Evolutionary conservation across 2,113 vertebrate species (phyloP).

Genomic region (Stercorarius parasiticus): DNA sequence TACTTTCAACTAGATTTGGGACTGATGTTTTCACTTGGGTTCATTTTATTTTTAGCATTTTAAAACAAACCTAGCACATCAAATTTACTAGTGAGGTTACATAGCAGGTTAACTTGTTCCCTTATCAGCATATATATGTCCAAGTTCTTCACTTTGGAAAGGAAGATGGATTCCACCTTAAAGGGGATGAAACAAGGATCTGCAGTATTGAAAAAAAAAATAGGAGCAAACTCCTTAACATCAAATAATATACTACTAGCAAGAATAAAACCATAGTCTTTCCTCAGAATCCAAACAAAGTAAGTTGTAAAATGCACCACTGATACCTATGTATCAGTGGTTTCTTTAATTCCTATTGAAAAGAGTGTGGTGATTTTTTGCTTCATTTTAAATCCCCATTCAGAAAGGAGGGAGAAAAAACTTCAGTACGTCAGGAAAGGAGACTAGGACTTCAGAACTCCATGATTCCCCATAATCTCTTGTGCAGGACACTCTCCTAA

Average conservation of each 20-base stretch:
- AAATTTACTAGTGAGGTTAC: neutral
- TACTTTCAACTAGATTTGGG: neutral
- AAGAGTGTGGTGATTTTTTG: neutral
- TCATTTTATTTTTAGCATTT: constrained; percentile 29
- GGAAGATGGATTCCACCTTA: neutral
- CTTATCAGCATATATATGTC: neutral
- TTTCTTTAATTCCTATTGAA: neutral
- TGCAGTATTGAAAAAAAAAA: neutral
- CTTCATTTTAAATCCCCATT: neutral
- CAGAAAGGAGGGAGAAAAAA: neutral
- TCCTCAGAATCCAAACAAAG: neutral
- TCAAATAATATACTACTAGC: neutral
- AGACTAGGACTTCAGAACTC: neutral
- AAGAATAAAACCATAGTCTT: neutral
- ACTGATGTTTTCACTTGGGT: neutral
- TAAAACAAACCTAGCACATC: neutral
- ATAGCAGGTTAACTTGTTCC: neutral
- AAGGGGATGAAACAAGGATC: neutral
- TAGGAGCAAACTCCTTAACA: neutral
- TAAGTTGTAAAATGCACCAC: neutral
- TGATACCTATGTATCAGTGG: neutral
- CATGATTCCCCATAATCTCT: neutral
- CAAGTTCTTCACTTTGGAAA: neutral
- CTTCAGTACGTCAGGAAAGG: neutral
- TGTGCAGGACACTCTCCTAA: neutral